Evolutionary conservation across 2,888 invertebrate genomes (phyloP).

Genomic region (Coenonympha glycerion): DNA sequence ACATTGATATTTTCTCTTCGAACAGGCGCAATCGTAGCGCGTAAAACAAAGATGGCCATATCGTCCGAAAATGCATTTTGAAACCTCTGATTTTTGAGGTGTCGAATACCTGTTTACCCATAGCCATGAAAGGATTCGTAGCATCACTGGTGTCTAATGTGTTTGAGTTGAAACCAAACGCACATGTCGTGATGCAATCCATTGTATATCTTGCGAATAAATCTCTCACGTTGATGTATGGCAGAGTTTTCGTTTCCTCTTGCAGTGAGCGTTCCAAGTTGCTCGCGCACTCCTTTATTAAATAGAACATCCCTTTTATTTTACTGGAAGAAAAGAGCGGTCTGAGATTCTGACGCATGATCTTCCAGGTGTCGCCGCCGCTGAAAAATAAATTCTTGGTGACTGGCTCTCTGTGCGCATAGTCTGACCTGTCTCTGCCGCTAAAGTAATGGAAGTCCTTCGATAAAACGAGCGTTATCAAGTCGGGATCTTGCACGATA

Average conservation of each 20-base stretch:
- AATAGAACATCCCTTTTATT: constrained; percentile 57
- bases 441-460: constrained; percentile 57
- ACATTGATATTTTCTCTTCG: constrained; percentile 32
- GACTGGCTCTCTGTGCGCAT: constrained; percentile 40
- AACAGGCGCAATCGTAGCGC: constrained; percentile 37
- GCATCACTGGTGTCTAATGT: constrained; percentile 36
- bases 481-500: constrained; percentile 47
- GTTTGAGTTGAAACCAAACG: constrained; percentile 49
- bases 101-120: constrained; percentile 39
- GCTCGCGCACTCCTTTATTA: constrained; percentile 36
- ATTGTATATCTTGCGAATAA: constrained; percentile 47
- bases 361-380: constrained; percentile 39
- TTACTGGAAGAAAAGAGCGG: constrained; percentile 54
- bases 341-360: constrained; percentile 42
- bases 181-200: constrained; percentile 48
- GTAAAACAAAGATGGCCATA: constrained; percentile 50
- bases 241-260: constrained; percentile 21
- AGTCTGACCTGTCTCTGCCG: constrained; percentile 45
- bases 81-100: constrained; percentile 32
- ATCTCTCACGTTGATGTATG: constrained; percentile 35
- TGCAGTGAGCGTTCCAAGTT: constrained; percentile 15
- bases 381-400: constrained; percentile 44
- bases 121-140: constrained; percentile 37
- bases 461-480: constrained; percentile 45
- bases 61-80: constrained; percentile 33